Evolutionary conservation across 2,113 vertebrate species (phyloP).

Genomic region (Scopus umbretta): DNA sequence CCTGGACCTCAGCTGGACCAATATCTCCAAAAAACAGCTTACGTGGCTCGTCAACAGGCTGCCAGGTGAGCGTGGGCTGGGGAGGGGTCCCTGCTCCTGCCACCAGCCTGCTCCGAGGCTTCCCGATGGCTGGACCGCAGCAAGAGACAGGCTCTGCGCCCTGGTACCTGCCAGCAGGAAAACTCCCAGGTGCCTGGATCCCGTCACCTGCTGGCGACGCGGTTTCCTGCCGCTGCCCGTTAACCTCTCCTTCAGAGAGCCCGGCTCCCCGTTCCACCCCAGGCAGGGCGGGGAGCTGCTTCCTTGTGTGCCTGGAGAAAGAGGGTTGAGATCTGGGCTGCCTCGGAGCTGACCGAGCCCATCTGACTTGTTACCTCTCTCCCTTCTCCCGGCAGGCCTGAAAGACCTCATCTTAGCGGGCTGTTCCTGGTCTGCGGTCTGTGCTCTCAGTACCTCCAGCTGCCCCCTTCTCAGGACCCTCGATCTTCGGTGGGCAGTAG

Average conservation of each 20-base stretch:
- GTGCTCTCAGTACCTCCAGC: conserved; percentile 91
- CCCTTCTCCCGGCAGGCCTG: conserved; percentile 72
- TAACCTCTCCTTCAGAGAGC: neutral
- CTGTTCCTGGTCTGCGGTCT: conserved; percentile 92
- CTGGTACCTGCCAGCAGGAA: neutral
- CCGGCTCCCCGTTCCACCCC: neutral
- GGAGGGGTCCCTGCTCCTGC: neutral
- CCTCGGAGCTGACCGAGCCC: fast-evolving
- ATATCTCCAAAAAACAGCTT: conserved; percentile 97
- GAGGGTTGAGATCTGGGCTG: neutral
- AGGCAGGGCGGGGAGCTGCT: neutral
- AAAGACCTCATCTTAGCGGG: conserved; percentile 94
- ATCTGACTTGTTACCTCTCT: neutral
- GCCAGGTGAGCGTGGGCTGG: conserved; percentile 75
- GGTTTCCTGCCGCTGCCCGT: neutral
- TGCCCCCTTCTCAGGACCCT: conserved; percentile 95
- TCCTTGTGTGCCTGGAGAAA: neutral
- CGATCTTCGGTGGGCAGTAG: conserved; percentile 94
- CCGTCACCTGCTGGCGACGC: fast-evolving
- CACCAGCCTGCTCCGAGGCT: neutral
- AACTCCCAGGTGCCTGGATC: neutral
- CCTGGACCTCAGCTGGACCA: conserved; percentile 96
- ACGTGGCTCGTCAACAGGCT: conserved; percentile 94
- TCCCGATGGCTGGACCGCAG: neutral
- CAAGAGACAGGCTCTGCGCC: fast-evolving